Base-by-base conservation (phyloP, 1,140 invertebrate genomes). In the Sycobia sp. region DNA sequence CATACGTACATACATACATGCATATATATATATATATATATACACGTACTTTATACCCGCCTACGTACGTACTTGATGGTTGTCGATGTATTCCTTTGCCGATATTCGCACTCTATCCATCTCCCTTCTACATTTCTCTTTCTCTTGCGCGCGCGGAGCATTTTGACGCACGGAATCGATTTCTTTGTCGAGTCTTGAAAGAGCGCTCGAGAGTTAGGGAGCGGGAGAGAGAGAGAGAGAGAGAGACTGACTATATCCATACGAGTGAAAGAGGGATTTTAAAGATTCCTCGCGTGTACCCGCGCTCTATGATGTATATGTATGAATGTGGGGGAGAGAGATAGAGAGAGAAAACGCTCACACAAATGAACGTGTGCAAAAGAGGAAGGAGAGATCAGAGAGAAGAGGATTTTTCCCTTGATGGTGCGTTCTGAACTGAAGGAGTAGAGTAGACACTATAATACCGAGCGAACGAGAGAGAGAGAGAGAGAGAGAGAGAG, bases 141-240 rank as follows among this genome's bases (percentile, higher is more conserved):
- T n/a, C n/a, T n/a, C n/a, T n/a, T n/a, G n/a, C n/a, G n/a, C 22
- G 43, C 23, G 53, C 44, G 36, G 44, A 20, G 61, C 61, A 56
- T 56, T 63, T 63, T 63, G 61, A 63, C 61, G 51, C 61, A 50
- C 44, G 46, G 44, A 63, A 63, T 63, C 61, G 61, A 63, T 63
- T 63, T 63, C 61, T 63, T 63, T 63, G 61, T 63, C 53, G 61
- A 56, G 61, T 56, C 61, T 63, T 56, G 43, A 56, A 62, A 54
- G 50, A 20, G 50, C 58, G n/a, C n/a, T n/a, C n/a, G n/a, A n/a
- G n/a, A n/a, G n/a, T n/a, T n/a, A n/a, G n/a, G n/a, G n/a, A n/a
- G 36, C 57, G 46, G 36, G 49, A n/a, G n/a, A n/a, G n/a, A n/a
- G n/a, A n/a, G n/a, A n/a, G n/a, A 36, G 56, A 58, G 39, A 18